Conservation (phyloP, 2,113 vertebrate genomes). For the Alethe diademata region DNA sequence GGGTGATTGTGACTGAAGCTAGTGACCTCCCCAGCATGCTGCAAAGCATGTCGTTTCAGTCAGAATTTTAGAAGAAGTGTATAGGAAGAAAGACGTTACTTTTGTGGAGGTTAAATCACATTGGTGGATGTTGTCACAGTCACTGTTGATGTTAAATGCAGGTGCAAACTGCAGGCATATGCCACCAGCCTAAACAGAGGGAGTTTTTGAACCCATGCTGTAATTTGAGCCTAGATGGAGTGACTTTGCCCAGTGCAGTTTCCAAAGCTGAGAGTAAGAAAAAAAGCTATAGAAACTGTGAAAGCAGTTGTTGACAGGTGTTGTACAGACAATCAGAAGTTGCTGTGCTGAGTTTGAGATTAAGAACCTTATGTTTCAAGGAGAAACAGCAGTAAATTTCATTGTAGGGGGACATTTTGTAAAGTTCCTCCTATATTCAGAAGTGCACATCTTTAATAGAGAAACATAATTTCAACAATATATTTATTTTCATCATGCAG, state of each 20-base stretch:
- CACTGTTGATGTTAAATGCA: background rate
- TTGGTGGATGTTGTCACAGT: background rate
- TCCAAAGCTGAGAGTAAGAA: background rate
- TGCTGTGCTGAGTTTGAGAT: fast-evolving
- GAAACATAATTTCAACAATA: background rate
- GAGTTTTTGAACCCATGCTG: background rate
- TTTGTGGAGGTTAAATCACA: background rate
- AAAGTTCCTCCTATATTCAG: background rate
- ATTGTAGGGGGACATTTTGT: background rate
- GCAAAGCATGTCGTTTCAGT: background rate
- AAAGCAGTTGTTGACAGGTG: background rate
- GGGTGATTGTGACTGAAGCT: background rate
- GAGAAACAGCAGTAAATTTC: background rate
- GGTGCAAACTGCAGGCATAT: background rate
- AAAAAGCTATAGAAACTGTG: background rate
- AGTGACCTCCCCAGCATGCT: background rate
- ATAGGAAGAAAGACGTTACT: background rate
- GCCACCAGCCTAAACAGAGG: background rate
- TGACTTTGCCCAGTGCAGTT: background rate
- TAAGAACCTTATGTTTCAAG: background rate
- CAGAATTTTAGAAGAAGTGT: background rate
- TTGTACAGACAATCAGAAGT: background rate
- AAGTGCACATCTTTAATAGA: background rate
- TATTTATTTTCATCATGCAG: background rate
- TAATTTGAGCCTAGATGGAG: background rate